phyloP scores from a whole-genome alignment of 2,797 vertebrate species.

The Megalops cyprinoides region DNA sequence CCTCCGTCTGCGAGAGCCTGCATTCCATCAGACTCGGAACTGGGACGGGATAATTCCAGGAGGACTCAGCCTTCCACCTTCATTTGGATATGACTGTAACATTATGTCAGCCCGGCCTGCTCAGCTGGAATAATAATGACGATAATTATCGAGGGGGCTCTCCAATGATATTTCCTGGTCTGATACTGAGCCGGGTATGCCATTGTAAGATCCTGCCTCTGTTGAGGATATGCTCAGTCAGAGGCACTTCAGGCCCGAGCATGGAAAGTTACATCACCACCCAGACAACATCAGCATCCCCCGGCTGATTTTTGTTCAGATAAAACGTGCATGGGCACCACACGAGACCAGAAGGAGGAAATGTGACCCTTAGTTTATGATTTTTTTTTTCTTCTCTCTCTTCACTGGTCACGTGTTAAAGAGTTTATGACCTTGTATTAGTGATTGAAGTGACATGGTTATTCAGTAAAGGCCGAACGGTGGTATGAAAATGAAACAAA shows the following conservation, averaged over 20 bases:
- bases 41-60: neutral
- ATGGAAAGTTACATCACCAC: constrained; percentile 41
- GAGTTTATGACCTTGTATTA: constrained; percentile 33
- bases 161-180: constrained; percentile 70
- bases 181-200: constrained; percentile 49
- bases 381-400: neutral
- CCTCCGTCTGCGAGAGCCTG: neutral
- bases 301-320: constrained; percentile 33
- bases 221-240: constrained; percentile 12
- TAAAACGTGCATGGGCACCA: constrained; percentile 29
- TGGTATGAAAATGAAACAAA: neutral
- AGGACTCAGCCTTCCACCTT: constrained; percentile 35
- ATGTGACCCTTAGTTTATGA: neutral
- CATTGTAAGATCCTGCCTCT: constrained; percentile 20
- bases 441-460: neutral
- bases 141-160: constrained; percentile 43
- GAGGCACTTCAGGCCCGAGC: neutral
- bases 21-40: neutral
- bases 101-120: constrained; percentile 54
- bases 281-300: constrained; percentile 12
- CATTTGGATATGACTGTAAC: constrained; percentile 67
- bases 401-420: neutral
- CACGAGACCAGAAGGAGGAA: neutral
- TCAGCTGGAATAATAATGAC: constrained; percentile 57
- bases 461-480: neutral